Conservation (phyloP, 2,888 invertebrate species). For the Melieria omissa region DNA sequence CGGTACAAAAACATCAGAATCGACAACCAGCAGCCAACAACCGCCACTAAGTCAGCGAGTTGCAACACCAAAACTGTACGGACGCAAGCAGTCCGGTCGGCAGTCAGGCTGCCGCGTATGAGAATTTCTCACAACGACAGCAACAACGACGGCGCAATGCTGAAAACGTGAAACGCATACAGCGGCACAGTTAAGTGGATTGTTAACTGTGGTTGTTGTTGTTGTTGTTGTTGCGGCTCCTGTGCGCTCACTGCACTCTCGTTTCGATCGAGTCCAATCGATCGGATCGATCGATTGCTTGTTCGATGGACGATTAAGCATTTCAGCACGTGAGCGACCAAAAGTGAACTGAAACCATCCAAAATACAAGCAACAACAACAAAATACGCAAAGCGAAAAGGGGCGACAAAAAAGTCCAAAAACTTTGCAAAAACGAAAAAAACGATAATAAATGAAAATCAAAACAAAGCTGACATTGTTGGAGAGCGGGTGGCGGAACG, state of each 20-base stretch:
- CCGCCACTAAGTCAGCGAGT: constrained; percentile 23
- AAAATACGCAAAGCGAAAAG: no score
- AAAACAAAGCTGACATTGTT: background rate
- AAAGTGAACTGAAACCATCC: background rate
- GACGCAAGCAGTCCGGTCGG: no score
- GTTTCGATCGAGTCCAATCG: background rate
- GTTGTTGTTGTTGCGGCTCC: no score
- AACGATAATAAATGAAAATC: background rate
- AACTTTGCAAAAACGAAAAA: no score
- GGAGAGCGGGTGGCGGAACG: background rate
- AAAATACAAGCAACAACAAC: no score
- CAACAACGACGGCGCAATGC: no score
- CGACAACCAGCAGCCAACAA: constrained; percentile 11
- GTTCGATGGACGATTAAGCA: constrained; percentile 13
- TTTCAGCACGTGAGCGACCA: constrained; percentile 22
- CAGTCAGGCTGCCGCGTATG: no score
- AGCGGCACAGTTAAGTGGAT: no score
- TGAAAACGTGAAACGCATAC: no score
- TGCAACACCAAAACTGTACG: constrained; percentile 15
- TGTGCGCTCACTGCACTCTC: background rate
- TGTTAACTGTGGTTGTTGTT: no score
- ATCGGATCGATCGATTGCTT: background rate
- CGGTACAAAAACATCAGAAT: constrained; percentile 14
- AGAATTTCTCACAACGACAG: no score
- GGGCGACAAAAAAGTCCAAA: no score